A percentile compares a stretch with the other conserved stretches of the same genome.
phyloP scores from a whole-genome alignment of 37 sponge, comb jelly and placozoan genomes.

The Oopsacas minuta region DNA sequence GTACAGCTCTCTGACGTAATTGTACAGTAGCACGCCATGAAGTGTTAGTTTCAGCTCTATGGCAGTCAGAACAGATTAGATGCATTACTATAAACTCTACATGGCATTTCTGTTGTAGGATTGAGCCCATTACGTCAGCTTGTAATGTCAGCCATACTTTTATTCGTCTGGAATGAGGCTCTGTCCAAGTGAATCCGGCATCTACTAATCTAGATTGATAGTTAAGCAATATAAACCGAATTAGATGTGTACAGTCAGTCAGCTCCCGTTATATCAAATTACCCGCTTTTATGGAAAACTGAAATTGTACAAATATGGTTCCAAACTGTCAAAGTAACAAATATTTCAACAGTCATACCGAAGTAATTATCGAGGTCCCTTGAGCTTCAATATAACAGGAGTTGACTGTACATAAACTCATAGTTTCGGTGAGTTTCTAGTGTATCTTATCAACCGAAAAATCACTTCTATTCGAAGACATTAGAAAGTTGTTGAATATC shows the following conservation, averaged over 20 bases:
- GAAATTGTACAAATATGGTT: too few species aligned
- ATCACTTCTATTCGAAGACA: too few species aligned
- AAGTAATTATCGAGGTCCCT: too few species aligned
- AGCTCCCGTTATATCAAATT: too few species aligned
- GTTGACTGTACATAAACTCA: too few species aligned
- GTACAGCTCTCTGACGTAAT: slow-evolving; percentile 79
- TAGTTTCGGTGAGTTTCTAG: too few species aligned
- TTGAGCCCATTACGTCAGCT: slow-evolving; percentile 68
- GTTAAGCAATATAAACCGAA: neutral
- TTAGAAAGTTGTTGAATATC: too few species aligned
- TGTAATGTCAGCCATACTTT: slow-evolving; percentile 87
- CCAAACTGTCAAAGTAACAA: too few species aligned
- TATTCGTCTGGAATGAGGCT: slow-evolving; percentile 93
- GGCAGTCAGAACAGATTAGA: slow-evolving; percentile 92
- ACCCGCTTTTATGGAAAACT: too few species aligned
- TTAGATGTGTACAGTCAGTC: neutral
- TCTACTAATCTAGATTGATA: slow-evolving; percentile 57
- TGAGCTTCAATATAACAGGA: too few species aligned
- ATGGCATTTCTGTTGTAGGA: slow-evolving; percentile 77
- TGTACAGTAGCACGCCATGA: slow-evolving; percentile 88
- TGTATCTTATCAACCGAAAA: too few species aligned
- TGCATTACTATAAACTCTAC: slow-evolving; percentile 87
- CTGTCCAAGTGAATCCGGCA: slow-evolving; percentile 94
- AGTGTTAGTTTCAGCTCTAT: slow-evolving; percentile 71
- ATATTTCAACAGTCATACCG: too few species aligned